Evolutionary conservation across 2,797 vertebrate species (phyloP), one percentile per base, ranked within the genome.

Genomic region (Chanos chanos): DNA sequence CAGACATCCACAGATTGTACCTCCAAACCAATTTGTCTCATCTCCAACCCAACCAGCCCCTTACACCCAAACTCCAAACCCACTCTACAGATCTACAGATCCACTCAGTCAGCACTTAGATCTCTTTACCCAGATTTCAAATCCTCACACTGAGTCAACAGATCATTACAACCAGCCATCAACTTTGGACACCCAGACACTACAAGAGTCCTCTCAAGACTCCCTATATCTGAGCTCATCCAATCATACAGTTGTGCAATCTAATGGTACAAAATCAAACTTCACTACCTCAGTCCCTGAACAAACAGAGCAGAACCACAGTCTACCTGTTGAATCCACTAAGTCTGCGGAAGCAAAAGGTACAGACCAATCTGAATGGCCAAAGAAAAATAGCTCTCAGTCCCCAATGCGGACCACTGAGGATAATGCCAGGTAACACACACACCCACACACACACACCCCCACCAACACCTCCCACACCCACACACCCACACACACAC

Each of bases 361-460:
- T 56, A 79, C 81, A 7, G 69, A 81, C 33, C 53, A 73, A 2
- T 76, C 67, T 31, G 82, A 87, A 48, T 61, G 72, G 70, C 62
- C 72, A 13, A 84, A 81, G 73, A 86, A 74, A 69, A 90, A 85
- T 61, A 89, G 85, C 4, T 90, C 88, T 19, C 87, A 89, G 30
- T 83, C 85, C 4, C 86, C 87, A 0, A 86, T 87, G 83, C 78
- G 50, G 48, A 89, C 83, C 68, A 84, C 81, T 64, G 81, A 82
- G 45, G 59, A 64, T 41, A 77, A 86, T 59, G 77, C 77, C 47
- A 85, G 83, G 89, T 89, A 64, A 9, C 13, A 16, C 28, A 10
- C 44, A 19, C n/a, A n/a, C n/a, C n/a, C n/a, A n/a, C n/a, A n/a
- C n/a, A n/a, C n/a, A n/a, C n/a, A n/a, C n/a, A n/a, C n/a, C n/a